phyloP scores from a whole-genome alignment of 1,140 invertebrate species.

The Drosophila nasuta region DNA sequence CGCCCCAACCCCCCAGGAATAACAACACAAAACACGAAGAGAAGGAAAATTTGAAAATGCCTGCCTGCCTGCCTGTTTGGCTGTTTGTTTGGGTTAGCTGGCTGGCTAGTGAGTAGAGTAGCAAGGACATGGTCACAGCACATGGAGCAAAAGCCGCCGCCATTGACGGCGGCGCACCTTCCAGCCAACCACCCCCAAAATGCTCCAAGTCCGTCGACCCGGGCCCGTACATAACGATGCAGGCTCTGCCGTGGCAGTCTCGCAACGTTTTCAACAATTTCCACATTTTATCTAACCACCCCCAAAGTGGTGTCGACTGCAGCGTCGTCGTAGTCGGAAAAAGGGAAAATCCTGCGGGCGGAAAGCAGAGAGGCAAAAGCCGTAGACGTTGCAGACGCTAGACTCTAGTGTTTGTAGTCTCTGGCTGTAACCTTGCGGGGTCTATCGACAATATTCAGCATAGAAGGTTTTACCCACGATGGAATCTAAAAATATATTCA shows the following conservation, averaged over 20 bases:
- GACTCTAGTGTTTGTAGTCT: slow-evolving; percentile 55
- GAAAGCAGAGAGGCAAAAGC: slow-evolving; percentile 25
- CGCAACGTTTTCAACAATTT: slow-evolving; percentile 81
- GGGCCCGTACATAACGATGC: slow-evolving; percentile 75
- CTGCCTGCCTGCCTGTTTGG: slow-evolving; percentile 22
- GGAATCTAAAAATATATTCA: background rate
- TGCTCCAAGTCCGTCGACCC: slow-evolving; percentile 76
- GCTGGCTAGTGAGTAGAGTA: slow-evolving; percentile 23
- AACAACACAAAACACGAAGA: slow-evolving; percentile 11
- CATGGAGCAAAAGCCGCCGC: slow-evolving; percentile 50
- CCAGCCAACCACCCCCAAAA: slow-evolving; percentile 75
- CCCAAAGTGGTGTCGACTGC: slow-evolving; percentile 81
- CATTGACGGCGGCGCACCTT: slow-evolving; percentile 68
- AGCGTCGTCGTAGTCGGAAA: slow-evolving; percentile 45
- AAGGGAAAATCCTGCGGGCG: slow-evolving; percentile 71
- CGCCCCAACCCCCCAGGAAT: background rate
- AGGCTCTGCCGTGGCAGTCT: slow-evolving; percentile 60
- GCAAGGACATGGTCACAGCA: slow-evolving; percentile 72
- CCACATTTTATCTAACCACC: slow-evolving; percentile 83
- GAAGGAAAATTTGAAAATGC: slow-evolving; percentile 71
- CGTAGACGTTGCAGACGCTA: slow-evolving; percentile 56
- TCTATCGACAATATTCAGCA: slow-evolving; percentile 33
- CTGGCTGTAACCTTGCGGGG: slow-evolving; percentile 60
- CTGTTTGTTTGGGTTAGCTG: slow-evolving; percentile 14
- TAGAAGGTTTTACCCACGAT: background rate